phyloP scores from a whole-genome alignment of 2,797 vertebrate genomes.

The Labeo calbasu region DNA sequence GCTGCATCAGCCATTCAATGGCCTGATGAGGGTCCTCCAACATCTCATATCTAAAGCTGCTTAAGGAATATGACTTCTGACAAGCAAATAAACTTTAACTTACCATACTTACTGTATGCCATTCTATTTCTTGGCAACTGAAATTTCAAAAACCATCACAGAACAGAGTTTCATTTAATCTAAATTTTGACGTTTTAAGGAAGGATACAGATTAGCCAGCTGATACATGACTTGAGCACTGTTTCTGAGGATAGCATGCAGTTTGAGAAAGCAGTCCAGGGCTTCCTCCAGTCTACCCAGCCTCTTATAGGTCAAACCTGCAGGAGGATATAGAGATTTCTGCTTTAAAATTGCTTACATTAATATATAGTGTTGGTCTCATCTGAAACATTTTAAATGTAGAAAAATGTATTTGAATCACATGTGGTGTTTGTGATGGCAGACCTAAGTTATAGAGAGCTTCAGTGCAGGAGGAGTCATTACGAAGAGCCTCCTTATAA shows the following conservation, averaged over 20 bases:
- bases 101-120: not conserved
- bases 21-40: conserved; percentile 91
- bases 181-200: not conserved
- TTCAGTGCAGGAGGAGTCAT: conserved; percentile 96
- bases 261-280: conserved; percentile 94
- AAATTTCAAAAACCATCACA: not conserved
- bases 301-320: conserved; percentile 91
- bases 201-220: conserved; percentile 92
- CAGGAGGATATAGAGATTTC: conserved; percentile 8
- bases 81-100: not conserved
- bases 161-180: not conserved
- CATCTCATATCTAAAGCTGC: conserved; percentile 83
- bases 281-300: conserved; percentile 88
- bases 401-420: not conserved
- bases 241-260: conserved; percentile 92
- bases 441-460: conserved; percentile 95
- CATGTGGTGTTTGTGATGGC: conserved; percentile 30
- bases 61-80: conserved; percentile 59
- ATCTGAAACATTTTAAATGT: not conserved
- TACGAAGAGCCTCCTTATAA: conserved; percentile 94
- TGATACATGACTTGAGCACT: conserved; percentile 92
- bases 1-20: conserved; percentile 92
- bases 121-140: not conserved
- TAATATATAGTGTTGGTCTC: not conserved
- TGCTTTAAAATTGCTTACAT: not conserved